Base-by-base conservation (phyloP, 2,797 vertebrate species). In the Sardinella longiceps region DNA sequence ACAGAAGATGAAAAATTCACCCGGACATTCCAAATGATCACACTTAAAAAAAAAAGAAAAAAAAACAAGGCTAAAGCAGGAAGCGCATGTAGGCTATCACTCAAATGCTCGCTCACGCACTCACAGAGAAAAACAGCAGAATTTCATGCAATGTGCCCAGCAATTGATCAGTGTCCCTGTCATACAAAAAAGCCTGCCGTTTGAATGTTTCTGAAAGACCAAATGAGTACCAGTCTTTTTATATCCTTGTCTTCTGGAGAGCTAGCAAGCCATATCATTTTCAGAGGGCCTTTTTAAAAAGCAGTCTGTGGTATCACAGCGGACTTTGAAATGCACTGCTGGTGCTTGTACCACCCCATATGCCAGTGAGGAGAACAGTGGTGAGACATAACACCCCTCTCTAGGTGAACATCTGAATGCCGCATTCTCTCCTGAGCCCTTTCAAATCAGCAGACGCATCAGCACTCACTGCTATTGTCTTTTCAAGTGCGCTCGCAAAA, bases 401-500 rank as follows among this genome's bases (percentile, higher is more conserved):
- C 80, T 82, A 1, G 14, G 80, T 51, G 46, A 46, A n/a, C 63
- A 3, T 70, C 63, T 23, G n/a, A 84, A 80, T 66, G 51, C 28
- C 60, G 25, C 82, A 82, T 84, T 28, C 60, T 23, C 80, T 80
- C 84, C n/a, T 23, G 30, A 11, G 6, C 45, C 45, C 20, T 77
- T 83, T 53, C 28, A 56, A 39, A 66, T 82, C 18, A 12, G 80
- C 66, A 37, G 37, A 53, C 33, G 81, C 83, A 83, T 82, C 48
- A 53, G 50, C 80, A 48, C 82, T 84, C 18, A 9, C 50, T 81
- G 77, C 30, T 84, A 87, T 90, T 81, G 87, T 82, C 89, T 86
- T 82, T 89, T 86, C 50, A 84, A 81, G 43, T 87, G 88, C 20
- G 66, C 86, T 89, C 90, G 87, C 81, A 88, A 90, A 88, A 82